Evolutionary conservation across 2,797 vertebrate genomes (phyloP).

Genomic region (Todus mexicanus): DNA sequence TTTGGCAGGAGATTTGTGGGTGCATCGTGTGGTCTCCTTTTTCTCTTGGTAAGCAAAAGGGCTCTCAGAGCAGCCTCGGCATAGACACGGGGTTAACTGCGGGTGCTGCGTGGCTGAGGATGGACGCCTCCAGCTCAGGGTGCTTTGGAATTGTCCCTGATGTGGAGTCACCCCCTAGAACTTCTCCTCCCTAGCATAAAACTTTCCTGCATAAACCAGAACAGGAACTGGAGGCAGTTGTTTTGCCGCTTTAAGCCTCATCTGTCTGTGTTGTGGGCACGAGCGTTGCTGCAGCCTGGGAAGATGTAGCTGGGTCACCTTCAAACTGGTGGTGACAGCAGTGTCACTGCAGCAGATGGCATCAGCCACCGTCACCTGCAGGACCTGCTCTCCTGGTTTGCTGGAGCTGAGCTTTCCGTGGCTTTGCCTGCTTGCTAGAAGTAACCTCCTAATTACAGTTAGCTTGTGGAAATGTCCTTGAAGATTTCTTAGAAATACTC

Average conservation of each 20-base stretch:
- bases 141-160: not conserved
- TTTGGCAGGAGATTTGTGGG: not conserved
- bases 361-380: not conserved
- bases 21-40: not conserved
- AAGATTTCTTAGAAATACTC: not conserved
- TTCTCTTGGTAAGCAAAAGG: not conserved
- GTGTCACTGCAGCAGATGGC: not conserved
- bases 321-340: not conserved
- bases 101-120: not conserved
- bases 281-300: not conserved
- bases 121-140: not conserved
- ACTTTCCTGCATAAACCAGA: not conserved
- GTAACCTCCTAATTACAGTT: not conserved
- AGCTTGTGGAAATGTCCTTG: not conserved
- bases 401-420: not conserved
- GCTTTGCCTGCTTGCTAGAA: not conserved
- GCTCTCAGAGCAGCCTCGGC: not conserved
- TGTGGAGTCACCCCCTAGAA: not conserved
- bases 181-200: too few species aligned
- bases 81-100: fast-evolving
- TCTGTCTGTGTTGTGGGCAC: fast-evolving
- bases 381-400: not conserved
- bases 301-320: not conserved
- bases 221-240: not conserved
- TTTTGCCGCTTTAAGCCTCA: not conserved